phyloP scores from a whole-genome alignment of 2,797 vertebrate species.

The Taenioides sp. region DNA sequence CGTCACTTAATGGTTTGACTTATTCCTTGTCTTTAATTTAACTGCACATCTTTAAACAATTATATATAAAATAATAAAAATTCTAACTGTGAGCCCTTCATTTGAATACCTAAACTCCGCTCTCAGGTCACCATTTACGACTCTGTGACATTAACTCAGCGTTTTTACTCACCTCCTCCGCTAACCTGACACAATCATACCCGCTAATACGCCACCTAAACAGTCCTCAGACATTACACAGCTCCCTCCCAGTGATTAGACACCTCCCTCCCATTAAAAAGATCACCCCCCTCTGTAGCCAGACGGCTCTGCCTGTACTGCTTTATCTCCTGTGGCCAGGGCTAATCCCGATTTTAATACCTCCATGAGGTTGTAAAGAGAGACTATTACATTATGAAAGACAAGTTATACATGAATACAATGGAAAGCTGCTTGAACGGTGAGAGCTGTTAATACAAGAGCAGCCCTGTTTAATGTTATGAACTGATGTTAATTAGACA shows the following conservation, averaged over 20 bases:
- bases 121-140: neutral
- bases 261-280: constrained; percentile 45
- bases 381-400: constrained; percentile 45
- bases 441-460: neutral
- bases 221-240: constrained; percentile 31
- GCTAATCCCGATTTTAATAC: constrained; percentile 55
- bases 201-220: constrained; percentile 28
- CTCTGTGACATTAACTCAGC: constrained; percentile 5
- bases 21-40: neutral
- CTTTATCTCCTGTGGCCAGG: constrained; percentile 52
- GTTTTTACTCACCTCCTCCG: constrained; percentile 5
- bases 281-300: neutral
- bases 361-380: constrained; percentile 37
- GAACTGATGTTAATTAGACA: neutral
- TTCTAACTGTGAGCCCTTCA: neutral
- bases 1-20: neutral
- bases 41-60: neutral
- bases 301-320: constrained; percentile 42
- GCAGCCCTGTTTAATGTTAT: neutral
- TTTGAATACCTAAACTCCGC: neutral
- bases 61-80: neutral
- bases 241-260: constrained; percentile 51
- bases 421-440: constrained; percentile 28
- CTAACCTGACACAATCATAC: constrained; percentile 16
- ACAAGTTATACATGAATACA: constrained; percentile 31